Conservation (phyloP, 2,888 invertebrate species). For the Nemurella pictetii region DNA sequence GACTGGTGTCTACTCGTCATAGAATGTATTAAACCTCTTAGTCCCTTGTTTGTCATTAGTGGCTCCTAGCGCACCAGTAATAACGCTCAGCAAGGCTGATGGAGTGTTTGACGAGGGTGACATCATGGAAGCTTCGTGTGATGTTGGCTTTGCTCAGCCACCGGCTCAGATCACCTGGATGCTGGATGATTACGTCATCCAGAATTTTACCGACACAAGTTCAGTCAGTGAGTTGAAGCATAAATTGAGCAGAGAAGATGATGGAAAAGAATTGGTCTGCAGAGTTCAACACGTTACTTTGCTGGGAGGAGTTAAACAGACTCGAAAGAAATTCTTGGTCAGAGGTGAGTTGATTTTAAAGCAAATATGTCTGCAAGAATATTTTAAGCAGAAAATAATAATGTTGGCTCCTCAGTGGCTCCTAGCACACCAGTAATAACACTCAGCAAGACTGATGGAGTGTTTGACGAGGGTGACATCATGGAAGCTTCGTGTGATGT, state of each 20-base stretch:
- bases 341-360: no score
- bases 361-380: no score
- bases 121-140: not conserved
- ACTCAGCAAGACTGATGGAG: not conserved
- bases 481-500: constrained; percentile 2
- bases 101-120: not conserved
- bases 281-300: not conserved
- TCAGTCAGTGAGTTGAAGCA: not conserved
- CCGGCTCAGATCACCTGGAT: not conserved
- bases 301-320: not conserved
- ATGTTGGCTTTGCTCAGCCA: not conserved
- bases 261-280: not conserved
- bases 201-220: not conserved
- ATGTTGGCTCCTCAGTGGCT: not conserved
- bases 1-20: no score
- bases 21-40: no score
- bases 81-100: not conserved
- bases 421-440: not conserved
- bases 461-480: not conserved
- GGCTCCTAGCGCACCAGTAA: not conserved
- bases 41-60: not conserved
- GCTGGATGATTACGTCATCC: not conserved
- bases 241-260: not conserved
- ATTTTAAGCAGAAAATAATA: no score
- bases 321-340: not conserved